phyloP scores from a whole-genome alignment of 2,888 invertebrate genomes.

The Apamea crenata region DNA sequence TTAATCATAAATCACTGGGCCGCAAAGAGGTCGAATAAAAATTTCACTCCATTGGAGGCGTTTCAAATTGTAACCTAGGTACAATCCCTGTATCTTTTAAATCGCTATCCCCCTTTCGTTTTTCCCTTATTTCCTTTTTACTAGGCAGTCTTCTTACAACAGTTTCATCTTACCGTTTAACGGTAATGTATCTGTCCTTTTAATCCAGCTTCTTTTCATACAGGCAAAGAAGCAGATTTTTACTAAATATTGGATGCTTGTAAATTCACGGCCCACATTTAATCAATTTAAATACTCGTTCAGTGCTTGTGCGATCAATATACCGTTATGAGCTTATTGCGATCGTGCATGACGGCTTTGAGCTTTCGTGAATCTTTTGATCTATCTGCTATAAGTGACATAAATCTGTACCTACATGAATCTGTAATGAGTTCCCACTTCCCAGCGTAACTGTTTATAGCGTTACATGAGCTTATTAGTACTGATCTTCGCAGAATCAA shows the following conservation, averaged over 20 bases:
- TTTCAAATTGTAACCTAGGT: background rate
- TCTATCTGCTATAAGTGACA: slow-evolving; percentile 59
- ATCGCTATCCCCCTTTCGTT: background rate
- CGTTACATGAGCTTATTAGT: slow-evolving; percentile 55
- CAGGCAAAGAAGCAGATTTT: slow-evolving; percentile 15
- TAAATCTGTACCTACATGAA: slow-evolving; percentile 60
- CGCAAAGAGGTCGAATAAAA: slow-evolving; percentile 23
- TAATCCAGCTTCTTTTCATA: background rate
- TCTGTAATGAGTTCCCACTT: slow-evolving; percentile 56
- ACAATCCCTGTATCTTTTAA: background rate
- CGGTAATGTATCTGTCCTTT: background rate
- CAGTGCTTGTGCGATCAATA: slow-evolving; percentile 57
- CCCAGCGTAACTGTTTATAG: slow-evolving; percentile 52
- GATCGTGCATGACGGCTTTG: slow-evolving; percentile 55
- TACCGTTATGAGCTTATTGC: slow-evolving; percentile 67
- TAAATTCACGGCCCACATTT: slow-evolving; percentile 60
- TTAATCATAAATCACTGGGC: slow-evolving; percentile 55
- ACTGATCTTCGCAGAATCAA: slow-evolving; percentile 60
- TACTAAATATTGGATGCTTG: slow-evolving; percentile 39
- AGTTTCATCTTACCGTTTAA: slow-evolving; percentile 1
- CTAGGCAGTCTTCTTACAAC: background rate
- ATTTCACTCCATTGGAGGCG: slow-evolving; percentile 30
- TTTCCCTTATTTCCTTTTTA: background rate
- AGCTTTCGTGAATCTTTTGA: slow-evolving; percentile 57
- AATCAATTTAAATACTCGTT: slow-evolving; percentile 57